phyloP scores from a whole-genome alignment of 2,113 vertebrate genomes.

The Alligator mississippiensis region DNA sequence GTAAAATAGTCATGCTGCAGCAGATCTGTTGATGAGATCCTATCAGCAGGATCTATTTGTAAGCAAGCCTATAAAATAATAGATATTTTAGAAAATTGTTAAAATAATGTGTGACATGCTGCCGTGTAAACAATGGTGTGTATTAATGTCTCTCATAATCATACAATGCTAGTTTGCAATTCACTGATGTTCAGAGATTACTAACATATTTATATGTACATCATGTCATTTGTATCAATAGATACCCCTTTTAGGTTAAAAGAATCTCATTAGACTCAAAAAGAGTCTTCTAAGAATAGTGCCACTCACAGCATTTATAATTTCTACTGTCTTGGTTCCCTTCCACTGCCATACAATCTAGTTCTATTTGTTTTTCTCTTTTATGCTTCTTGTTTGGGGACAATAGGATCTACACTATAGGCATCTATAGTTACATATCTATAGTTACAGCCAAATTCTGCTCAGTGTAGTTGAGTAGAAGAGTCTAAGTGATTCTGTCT shows the following conservation, averaged over 20 bases:
- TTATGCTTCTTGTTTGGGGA: neutral
- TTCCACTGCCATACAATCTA: conserved; percentile 49
- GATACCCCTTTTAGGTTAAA: neutral
- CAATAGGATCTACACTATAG: neutral
- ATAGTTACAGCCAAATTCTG: neutral
- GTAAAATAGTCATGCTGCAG: conserved; percentile 75
- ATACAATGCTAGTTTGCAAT: neutral
- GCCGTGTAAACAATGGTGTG: neutral
- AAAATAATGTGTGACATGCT: neutral
- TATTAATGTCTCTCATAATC: neutral
- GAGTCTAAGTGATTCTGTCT: conserved; percentile 60
- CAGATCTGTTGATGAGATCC: conserved; percentile 72
- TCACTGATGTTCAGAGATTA: neutral
- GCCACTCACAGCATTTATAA: neutral
- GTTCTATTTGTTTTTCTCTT: conserved; percentile 1
- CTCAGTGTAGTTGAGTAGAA: neutral
- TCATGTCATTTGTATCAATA: neutral
- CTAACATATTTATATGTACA: neutral
- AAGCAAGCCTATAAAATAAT: conserved; percentile 71
- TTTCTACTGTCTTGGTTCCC: conserved; percentile 27
- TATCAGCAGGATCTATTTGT: conserved; percentile 77
- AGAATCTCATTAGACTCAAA: neutral
- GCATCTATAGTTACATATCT: neutral
- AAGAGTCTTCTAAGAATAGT: neutral
- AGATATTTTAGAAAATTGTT: neutral